phyloP scores from a whole-genome alignment of 2,113 vertebrate genomes.

The Cebidichthys violaceus region DNA sequence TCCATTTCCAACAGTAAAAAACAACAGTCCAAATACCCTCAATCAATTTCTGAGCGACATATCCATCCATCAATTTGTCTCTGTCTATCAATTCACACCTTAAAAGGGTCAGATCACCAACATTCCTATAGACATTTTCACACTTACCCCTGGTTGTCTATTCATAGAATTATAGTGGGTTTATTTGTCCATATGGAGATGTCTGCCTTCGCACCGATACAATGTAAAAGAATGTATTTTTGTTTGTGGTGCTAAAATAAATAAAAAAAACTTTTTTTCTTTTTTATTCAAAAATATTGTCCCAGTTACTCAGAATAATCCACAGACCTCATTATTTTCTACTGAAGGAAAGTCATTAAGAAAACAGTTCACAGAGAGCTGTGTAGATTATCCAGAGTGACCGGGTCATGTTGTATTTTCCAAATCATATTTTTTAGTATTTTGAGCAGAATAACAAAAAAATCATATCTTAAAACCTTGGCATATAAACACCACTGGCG shows the following conservation, averaged over 20 bases:
- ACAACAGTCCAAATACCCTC: not conserved
- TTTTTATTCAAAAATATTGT: not conserved
- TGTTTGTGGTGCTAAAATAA: not conserved
- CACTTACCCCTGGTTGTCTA: not conserved
- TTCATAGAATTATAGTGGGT: not conserved
- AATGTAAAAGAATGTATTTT: not conserved
- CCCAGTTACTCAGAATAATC: constrained; percentile 8
- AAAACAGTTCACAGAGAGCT: not conserved
- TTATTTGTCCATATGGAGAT: not conserved
- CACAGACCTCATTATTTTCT: not conserved
- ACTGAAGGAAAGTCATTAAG: not conserved
- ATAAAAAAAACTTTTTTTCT: not conserved
- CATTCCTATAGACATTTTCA: not conserved
- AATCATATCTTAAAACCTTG: not conserved
- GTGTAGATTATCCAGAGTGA: not conserved
- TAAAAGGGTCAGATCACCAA: not conserved
- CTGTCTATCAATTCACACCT: not conserved
- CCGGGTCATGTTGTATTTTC: not conserved
- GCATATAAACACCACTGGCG: not conserved
- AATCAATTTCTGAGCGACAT: not conserved
- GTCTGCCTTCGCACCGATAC: not conserved
- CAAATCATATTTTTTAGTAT: not conserved
- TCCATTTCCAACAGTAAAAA: not conserved
- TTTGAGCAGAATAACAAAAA: not conserved
- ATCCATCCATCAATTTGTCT: too few relatives aligned